Conservation (phyloP, 2,113 vertebrate genomes). For the Taxidea taxus region DNA sequence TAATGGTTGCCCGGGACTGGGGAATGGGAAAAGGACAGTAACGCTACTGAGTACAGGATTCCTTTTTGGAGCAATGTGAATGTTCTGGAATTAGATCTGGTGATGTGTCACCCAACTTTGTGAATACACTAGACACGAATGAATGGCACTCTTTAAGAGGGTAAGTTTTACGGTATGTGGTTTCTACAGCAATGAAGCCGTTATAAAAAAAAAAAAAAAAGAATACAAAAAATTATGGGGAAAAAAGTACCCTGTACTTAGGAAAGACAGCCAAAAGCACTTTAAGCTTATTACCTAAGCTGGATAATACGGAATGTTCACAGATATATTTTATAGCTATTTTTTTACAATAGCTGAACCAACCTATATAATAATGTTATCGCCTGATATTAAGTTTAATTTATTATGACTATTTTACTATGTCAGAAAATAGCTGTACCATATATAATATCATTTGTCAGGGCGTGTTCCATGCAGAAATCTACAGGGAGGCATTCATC, state of each 20-base stretch:
- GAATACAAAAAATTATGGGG: background rate
- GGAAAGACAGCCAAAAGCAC: background rate
- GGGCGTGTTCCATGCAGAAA: no score
- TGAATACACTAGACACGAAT: background rate
- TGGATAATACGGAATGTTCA: background rate
- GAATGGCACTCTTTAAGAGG: background rate
- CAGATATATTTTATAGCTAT: background rate
- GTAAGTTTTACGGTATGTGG: background rate
- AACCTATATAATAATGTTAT: background rate
- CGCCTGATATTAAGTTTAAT: background rate
- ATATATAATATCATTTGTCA: no score
- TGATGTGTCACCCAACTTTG: background rate
- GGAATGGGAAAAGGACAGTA: rapidly evolving
- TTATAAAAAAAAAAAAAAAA: background rate
- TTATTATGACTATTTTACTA: background rate
- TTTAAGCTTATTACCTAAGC: background rate
- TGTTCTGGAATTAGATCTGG: background rate
- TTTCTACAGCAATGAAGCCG: background rate
- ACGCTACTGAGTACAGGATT: background rate
- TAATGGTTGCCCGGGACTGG: rapidly evolving
- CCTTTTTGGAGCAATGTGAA: background rate
- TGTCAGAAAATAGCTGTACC: background rate
- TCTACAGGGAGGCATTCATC: background rate
- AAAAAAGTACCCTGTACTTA: background rate
- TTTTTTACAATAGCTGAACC: background rate